Percentiles rank a stretch among this genome's conserved stretches.
phyloP scores from a whole-genome alignment of 2,888 invertebrate genomes.

The Diadegma fenestrale region DNA sequence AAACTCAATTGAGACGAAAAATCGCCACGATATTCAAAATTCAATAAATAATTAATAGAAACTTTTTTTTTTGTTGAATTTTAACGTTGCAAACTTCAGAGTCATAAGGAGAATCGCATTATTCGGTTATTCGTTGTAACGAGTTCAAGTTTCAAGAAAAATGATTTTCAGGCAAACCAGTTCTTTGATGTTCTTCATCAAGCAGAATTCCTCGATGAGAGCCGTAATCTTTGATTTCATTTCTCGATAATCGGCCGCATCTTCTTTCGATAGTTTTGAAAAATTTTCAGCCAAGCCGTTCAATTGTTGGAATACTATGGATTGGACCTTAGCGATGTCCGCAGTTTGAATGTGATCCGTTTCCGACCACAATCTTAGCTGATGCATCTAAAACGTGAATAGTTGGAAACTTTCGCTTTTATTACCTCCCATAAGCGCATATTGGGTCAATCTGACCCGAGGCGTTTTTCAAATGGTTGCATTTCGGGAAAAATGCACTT shows the following conservation, averaged over 20 bases:
- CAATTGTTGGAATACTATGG: slow-evolving; percentile 76
- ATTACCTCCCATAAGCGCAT: not conserved
- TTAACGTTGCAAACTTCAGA: no score
- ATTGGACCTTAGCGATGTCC: slow-evolving; percentile 70
- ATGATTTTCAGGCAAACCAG: slow-evolving; percentile 69
- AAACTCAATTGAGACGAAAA: no score
- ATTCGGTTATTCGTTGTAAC: not conserved
- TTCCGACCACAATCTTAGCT: slow-evolving; percentile 71
- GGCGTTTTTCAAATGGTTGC: no score
- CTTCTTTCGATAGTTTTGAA: slow-evolving; percentile 75
- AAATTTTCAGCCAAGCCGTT: slow-evolving; percentile 77
- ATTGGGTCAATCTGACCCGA: no score
- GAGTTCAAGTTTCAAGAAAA: not conserved
- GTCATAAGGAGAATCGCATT: no score
- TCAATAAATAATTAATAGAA: no score
- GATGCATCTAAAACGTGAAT: slow-evolving; percentile 74
- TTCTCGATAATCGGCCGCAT: slow-evolving; percentile 75
- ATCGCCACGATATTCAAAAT: no score
- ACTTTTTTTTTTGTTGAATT: no score
- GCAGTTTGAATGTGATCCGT: slow-evolving; percentile 51
- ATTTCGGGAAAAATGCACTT: no score
- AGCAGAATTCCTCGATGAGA: slow-evolving; percentile 78
- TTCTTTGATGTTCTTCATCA: slow-evolving; percentile 71
- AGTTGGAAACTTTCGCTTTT: slow-evolving; percentile 7
- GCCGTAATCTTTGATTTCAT: slow-evolving; percentile 76